Percentiles rank a stretch among this genome's conserved stretches.
Evolutionary conservation across 2,888 invertebrate genomes (phyloP).

Genomic region (Philaethria dido): DNA sequence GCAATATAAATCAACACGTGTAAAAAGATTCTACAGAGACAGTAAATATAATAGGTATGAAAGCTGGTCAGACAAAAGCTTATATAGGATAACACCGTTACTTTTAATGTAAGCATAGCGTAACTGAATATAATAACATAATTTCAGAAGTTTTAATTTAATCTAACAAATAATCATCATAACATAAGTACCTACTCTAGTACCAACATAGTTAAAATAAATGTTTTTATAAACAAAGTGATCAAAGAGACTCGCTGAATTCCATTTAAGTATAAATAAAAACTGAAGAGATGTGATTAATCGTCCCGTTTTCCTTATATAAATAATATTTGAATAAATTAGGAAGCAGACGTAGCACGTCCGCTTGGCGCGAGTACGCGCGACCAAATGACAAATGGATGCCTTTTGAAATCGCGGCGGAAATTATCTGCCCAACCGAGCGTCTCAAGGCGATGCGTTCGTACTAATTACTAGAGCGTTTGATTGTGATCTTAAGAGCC

Average conservation of each 20-base stretch:
- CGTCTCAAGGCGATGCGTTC: constrained; percentile 75
- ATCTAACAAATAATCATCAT: constrained; percentile 3
- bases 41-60: not conserved
- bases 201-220: constrained; percentile 55
- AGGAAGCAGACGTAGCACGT: constrained; percentile 73
- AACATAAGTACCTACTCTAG: not conserved
- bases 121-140: not conserved
- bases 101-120: too few species aligned
- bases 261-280: constrained; percentile 77
- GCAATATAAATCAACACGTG: constrained; percentile 19
- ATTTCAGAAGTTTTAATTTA: not conserved
- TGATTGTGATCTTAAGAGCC: constrained; percentile 73
- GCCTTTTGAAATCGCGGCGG: constrained; percentile 81
- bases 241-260: constrained; percentile 72
- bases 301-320: constrained; percentile 81
- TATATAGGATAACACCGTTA: not conserved
- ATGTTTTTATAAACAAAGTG: constrained; percentile 64
- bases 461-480: constrained; percentile 81
- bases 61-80: not conserved
- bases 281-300: constrained; percentile 81
- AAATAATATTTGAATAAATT: constrained; percentile 84
- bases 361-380: constrained; percentile 74
- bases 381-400: constrained; percentile 81
- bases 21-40: not conserved
- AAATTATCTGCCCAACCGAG: constrained; percentile 82